Evolutionary conservation across 2,797 vertebrate genomes (phyloP).

Genomic region (Leptatherina wallacei): DNA sequence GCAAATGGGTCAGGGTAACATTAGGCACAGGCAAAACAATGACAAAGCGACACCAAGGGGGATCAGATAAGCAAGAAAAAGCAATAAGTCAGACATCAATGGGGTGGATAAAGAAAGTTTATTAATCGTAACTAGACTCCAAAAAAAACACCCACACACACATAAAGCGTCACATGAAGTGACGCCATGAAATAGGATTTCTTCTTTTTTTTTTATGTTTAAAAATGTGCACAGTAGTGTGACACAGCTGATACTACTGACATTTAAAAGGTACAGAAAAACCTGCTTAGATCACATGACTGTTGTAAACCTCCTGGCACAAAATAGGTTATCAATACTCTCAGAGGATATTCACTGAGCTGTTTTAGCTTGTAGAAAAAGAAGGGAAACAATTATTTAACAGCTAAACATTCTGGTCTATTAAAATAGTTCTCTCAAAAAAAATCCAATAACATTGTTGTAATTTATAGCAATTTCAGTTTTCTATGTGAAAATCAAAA

Average conservation of each 20-base stretch:
- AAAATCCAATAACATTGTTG: no score
- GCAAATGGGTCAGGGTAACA: conserved; percentile 76
- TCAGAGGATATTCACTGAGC: no score
- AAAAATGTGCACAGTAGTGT: conserved; percentile 12
- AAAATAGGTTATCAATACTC: no score
- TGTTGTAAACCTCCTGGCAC: no score
- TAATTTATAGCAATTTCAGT: no score
- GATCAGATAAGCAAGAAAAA: conserved; percentile 64
- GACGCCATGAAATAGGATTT: conserved; percentile 15
- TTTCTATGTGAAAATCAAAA: no score
- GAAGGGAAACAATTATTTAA: no score
- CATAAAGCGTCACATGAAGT: conserved; percentile 9
- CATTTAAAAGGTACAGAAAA: conserved; percentile 7
- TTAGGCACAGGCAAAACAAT: conserved; percentile 69
- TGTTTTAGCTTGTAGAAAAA: no score
- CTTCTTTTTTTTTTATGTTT: conserved; percentile 6
- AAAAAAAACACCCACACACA: neutral
- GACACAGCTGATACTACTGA: conserved; percentile 9
- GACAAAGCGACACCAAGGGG: conserved; percentile 50
- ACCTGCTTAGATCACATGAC: no score
- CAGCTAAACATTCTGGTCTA: no score
- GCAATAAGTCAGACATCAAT: conserved; percentile 66
- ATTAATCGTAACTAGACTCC: conserved; percentile 27
- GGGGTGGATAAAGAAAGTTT: conserved; percentile 48
- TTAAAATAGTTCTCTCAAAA: no score